Evolutionary conservation across 2,888 invertebrate species (phyloP).

Genomic region (Pyrochroa serraticornis): DNA sequence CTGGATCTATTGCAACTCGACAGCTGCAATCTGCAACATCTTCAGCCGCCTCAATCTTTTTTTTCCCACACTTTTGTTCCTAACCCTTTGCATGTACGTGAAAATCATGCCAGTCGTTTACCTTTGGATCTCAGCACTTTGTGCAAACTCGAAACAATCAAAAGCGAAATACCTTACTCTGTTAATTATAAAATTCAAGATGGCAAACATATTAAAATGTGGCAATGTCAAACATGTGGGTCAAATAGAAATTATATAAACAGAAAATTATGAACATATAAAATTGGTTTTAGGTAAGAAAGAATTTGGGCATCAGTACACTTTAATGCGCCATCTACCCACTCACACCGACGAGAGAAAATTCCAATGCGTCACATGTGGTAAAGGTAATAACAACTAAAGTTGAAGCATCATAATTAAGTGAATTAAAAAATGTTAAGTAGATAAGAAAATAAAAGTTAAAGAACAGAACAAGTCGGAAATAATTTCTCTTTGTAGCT

Average conservation of each 20-base stretch:
- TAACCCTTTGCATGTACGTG: not conserved
- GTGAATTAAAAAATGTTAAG: not conserved
- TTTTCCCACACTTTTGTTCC: conserved; percentile 1
- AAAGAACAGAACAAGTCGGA: no score
- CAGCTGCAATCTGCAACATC: no score
- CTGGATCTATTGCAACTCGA: no score
- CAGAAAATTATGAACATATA: conserved; percentile 10
- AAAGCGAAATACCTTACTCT: conserved; percentile 61
- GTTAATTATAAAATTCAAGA: conserved; percentile 72
- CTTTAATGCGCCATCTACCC: conserved; percentile 75
- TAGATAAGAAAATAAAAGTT: not conserved
- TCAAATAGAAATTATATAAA: conserved; percentile 33
- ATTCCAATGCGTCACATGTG: conserved; percentile 74
- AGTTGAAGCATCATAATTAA: not conserved
- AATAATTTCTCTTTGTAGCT: conserved; percentile 50
- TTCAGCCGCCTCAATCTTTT: not conserved
- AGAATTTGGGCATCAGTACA: conserved; percentile 79
- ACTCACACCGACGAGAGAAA: conserved; percentile 80
- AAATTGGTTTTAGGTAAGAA: conserved; percentile 69
- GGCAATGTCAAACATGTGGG: conserved; percentile 79
- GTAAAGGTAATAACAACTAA: conserved; percentile 61
- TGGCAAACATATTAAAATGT: conserved; percentile 71
- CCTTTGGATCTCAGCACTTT: conserved; percentile 25
- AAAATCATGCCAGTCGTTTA: conserved; percentile 7
- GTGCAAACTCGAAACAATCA: conserved; percentile 27